These are phyloP conservation scores for Solea senegalensis DNA, from an alignment of 2,113 vertebrate species.

Conservation along the genomic window DNA sequence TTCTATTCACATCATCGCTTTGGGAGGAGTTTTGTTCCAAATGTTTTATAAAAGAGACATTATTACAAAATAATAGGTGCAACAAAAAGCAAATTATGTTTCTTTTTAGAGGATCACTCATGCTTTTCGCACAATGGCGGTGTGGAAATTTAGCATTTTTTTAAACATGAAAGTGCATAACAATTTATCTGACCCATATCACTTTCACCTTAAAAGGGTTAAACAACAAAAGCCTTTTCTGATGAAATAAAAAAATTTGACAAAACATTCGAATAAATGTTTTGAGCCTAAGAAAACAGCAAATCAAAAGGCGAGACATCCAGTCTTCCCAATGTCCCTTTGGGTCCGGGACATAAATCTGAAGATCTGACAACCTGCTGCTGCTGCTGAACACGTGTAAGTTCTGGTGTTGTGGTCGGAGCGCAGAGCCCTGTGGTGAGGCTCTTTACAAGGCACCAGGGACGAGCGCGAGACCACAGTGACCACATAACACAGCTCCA, in stretches of 20 bases:
- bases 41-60: slow-evolving; percentile 33
- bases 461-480: slow-evolving; percentile 55
- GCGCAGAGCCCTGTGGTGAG: slow-evolving; percentile 48
- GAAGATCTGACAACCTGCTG: slow-evolving; percentile 1
- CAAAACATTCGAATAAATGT: slow-evolving; percentile 12
- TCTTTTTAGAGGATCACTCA: slow-evolving; percentile 19
- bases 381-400: slow-evolving; percentile 68
- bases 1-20: slow-evolving; percentile 50
- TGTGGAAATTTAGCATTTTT: too few species aligned
- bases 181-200: slow-evolving; percentile 3
- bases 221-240: slow-evolving; percentile 1
- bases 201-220: not conserved
- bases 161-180: too few species aligned
- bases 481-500: slow-evolving; percentile 65
- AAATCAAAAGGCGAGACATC: not conserved
- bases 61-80: slow-evolving; percentile 36
- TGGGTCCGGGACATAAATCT: slow-evolving; percentile 49
- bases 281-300: not conserved
- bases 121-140: too few species aligned
- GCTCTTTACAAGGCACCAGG: slow-evolving; percentile 66
- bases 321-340: slow-evolving; percentile 23
- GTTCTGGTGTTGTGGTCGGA: slow-evolving; percentile 63
- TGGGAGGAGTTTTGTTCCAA: slow-evolving; percentile 32
- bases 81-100: slow-evolving; percentile 30
- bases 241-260: not conserved